A percentile compares a stretch with the other conserved stretches of the same genome.
These are phyloP conservation scores for Hydrophis major DNA, from an alignment of 2,797 vertebrate genomes.

Conservation along the genomic window DNA sequence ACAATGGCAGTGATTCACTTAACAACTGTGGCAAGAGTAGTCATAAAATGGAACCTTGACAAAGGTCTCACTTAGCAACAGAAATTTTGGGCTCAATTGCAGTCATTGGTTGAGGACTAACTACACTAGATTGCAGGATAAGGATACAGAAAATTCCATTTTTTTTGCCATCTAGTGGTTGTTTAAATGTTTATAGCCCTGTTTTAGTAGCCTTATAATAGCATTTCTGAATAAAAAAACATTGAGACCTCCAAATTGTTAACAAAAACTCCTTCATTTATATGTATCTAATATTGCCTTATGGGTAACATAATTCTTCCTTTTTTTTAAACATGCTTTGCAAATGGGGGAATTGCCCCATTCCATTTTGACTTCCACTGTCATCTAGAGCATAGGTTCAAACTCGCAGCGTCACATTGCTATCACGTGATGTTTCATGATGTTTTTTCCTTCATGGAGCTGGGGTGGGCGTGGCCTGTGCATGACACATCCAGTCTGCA, in stretches of 20 bases:
- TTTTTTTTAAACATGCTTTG: neutral
- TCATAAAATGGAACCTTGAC: too few relatives aligned
- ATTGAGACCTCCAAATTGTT: neutral
- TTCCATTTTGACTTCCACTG: neutral
- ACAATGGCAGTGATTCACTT: neutral
- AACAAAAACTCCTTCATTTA: neutral
- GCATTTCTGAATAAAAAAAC: neutral
- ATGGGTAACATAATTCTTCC: neutral
- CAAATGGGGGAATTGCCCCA: neutral
- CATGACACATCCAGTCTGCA: too few relatives aligned
- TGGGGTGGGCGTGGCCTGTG: neutral
- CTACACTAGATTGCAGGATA: neutral
- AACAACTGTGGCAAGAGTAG: too few relatives aligned
- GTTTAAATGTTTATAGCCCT: neutral
- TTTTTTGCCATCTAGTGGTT: neutral
- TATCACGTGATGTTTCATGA: fast-evolving
- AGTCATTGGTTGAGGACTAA: neutral
- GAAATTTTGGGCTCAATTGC: neutral
- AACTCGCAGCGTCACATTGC: neutral
- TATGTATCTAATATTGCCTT: neutral
- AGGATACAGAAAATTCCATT: neutral
- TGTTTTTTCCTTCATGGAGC: neutral
- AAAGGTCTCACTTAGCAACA: neutral
- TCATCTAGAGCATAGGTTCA: neutral
- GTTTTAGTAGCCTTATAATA: neutral